These are phyloP conservation scores for Rhizoglyphus robini DNA, from an alignment of 1,140 invertebrate species.

Conservation along the genomic window DNA sequence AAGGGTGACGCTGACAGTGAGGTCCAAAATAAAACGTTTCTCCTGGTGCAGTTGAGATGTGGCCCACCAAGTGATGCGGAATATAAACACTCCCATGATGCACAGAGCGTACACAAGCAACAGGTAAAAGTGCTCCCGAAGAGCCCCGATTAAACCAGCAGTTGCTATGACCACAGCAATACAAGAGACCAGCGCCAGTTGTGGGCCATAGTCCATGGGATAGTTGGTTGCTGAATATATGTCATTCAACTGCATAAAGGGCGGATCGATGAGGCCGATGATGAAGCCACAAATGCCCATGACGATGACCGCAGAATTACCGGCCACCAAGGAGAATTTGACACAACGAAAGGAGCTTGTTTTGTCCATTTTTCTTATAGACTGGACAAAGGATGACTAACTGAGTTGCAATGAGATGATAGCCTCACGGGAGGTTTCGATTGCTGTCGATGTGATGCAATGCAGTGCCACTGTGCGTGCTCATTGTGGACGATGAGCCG, in stretches of 20 bases:
- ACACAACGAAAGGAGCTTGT: constrained; percentile 10
- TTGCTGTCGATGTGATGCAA: background rate
- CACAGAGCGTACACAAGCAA: constrained; percentile 5
- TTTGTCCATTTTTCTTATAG: constrained; percentile 11
- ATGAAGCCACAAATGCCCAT: constrained; percentile 12
- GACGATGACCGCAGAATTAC: background rate
- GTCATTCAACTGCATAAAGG: background rate
- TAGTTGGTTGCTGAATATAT: background rate
- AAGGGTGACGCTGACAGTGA: background rate
- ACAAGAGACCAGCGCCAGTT: background rate
- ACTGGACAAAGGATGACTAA: background rate
- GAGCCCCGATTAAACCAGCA: constrained; percentile 1
- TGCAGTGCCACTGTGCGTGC: background rate
- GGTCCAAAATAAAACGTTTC: background rate
- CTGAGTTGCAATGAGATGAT: background rate
- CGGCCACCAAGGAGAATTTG: constrained; percentile 8
- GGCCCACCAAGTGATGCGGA: background rate
- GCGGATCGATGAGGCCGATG: background rate
- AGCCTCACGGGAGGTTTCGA: background rate
- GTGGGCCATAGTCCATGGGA: background rate
- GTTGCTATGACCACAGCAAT: background rate
- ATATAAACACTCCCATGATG: constrained; percentile 5
- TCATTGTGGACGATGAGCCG: background rate
- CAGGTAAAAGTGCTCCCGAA: background rate
- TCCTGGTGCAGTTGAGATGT: background rate